These are phyloP conservation scores for Callyntrura guangdongensis DNA, from an alignment of 2,888 invertebrate species.

Conservation along the genomic window DNA sequence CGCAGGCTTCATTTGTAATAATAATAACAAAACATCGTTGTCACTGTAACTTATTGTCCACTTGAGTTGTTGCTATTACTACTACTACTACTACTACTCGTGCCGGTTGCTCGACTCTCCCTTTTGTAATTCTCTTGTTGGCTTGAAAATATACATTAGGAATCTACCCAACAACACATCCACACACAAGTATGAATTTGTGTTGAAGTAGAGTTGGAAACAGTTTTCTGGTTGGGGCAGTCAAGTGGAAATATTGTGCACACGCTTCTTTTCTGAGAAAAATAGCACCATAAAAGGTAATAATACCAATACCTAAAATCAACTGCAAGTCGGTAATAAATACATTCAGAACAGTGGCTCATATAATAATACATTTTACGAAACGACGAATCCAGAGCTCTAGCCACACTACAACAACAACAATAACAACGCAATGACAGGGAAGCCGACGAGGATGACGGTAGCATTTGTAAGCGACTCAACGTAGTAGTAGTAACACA, in stretches of 20 bases:
- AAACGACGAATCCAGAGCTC: background rate
- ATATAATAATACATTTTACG: conserved; percentile 6
- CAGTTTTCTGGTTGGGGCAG: conserved; percentile 58
- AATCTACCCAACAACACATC: background rate
- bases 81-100: background rate
- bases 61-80: conserved; percentile 56
- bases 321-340: conserved; percentile 54
- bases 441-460: background rate
- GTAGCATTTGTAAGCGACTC: conserved; percentile 13
- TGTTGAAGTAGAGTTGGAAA: conserved; percentile 45
- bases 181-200: conserved; percentile 8
- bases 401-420: background rate
- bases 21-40: conserved; percentile 59
- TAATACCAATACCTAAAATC: conserved; percentile 28
- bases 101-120: background rate
- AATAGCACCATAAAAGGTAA: conserved; percentile 60
- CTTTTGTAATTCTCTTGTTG: conserved; percentile 14
- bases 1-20: conserved; percentile 70
- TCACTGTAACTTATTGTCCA: conserved; percentile 66
- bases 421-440: background rate
- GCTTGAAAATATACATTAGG: conserved; percentile 29
- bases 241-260: conserved; percentile 61
- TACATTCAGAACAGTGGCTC: conserved; percentile 39
- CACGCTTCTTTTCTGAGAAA: conserved; percentile 55
- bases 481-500: background rate